These are phyloP conservation scores for Syrmaticus mikado DNA, from an alignment of 2,113 vertebrate species.

Conservation along the genomic window DNA sequence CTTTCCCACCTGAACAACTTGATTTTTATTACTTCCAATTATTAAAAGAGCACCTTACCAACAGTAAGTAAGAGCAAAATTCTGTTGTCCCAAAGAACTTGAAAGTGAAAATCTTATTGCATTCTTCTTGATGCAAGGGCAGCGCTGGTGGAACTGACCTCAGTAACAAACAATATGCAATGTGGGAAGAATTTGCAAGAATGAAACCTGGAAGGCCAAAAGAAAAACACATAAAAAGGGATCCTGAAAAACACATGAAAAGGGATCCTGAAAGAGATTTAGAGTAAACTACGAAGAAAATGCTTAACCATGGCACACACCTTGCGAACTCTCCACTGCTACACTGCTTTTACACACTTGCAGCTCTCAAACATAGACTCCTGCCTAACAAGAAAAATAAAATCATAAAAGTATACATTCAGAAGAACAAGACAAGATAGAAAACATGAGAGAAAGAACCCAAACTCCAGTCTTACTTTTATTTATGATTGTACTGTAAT, in stretches of 20 bases:
- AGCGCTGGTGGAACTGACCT: neutral
- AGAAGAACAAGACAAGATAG: neutral
- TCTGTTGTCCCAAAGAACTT: neutral
- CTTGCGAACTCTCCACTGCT: neutral
- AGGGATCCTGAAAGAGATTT: neutral
- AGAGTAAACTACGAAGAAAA: neutral
- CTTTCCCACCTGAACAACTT: neutral
- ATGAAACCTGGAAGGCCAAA: neutral
- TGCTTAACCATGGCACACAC: accelerated
- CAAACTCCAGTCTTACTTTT: neutral
- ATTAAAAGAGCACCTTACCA: neutral
- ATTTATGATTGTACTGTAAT: neutral
- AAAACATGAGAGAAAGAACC: neutral
- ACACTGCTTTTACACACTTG: neutral
- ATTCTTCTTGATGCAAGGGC: neutral
- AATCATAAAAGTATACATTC: neutral
- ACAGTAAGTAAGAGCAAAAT: neutral
- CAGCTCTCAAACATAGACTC: neutral
- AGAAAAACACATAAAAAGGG: neutral
- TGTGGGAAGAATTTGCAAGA: neutral
- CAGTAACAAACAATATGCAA: neutral
- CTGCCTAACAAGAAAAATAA: neutral
- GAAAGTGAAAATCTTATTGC: neutral
- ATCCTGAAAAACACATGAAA: neutral
- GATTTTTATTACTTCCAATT: constrained; percentile 13